These are phyloP conservation scores for Mustela nigripes DNA, from an alignment of 2,113 vertebrate genomes.

Conservation along the genomic window DNA sequence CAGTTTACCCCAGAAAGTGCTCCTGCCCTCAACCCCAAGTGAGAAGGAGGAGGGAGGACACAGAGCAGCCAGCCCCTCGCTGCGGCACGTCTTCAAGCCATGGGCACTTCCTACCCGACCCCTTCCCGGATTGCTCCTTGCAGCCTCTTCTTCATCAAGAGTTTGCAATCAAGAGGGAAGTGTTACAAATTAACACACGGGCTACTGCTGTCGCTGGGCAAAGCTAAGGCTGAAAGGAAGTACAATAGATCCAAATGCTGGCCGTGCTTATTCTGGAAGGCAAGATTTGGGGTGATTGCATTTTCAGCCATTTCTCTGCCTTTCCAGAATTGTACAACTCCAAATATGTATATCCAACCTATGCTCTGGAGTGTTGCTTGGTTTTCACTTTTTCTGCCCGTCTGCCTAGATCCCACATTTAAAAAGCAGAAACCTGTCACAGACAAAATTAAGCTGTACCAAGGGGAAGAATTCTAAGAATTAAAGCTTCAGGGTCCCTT, in stretches of 20 bases:
- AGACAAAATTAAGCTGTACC: background rate
- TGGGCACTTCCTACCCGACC: no score
- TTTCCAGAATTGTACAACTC: background rate
- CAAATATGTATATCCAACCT: no score
- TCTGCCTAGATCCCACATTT: background rate
- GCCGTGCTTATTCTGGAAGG: background rate
- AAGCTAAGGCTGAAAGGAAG: background rate
- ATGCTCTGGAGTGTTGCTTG: background rate
- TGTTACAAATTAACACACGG: background rate
- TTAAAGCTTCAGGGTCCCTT: background rate
- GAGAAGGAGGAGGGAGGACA: background rate
- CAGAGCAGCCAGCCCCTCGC: background rate
- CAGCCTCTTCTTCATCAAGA: background rate
- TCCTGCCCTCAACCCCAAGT: background rate
- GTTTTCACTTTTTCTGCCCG: background rate
- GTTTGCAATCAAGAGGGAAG: background rate
- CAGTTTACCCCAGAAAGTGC: background rate
- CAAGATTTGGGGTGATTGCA: background rate
- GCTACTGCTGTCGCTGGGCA: background rate
- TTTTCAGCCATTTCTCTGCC: background rate
- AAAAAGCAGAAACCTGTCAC: background rate
- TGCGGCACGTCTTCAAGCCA: background rate
- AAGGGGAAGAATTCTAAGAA: background rate
- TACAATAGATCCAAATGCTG: background rate
- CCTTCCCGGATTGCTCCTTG: fast-evolving